These are phyloP conservation scores for Prietella phreatophila DNA, from an alignment of 2,113 vertebrate genomes.

Conservation along the genomic window DNA sequence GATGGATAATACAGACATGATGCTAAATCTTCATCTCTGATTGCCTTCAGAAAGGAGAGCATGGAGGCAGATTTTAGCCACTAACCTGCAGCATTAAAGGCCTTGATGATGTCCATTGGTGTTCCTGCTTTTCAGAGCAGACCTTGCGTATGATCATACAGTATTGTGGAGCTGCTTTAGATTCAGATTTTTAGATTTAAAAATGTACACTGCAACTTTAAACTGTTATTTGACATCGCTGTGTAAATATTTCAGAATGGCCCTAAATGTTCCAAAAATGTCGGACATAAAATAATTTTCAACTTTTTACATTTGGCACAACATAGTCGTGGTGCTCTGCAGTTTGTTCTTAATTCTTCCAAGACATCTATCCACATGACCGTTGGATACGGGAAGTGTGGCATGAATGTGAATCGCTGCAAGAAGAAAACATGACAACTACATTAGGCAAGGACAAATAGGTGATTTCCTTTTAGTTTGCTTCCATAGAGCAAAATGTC, in stretches of 20 bases:
- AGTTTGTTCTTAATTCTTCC: not conserved
- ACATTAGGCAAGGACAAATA: conserved; percentile 26
- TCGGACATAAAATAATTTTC: not conserved
- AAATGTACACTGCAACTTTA: not conserved
- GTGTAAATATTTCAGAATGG: not conserved
- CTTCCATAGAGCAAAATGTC: not conserved
- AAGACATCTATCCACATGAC: not conserved
- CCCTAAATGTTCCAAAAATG: not conserved
- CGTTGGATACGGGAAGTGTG: not conserved
- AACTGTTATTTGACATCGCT: not conserved
- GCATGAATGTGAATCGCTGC: not conserved
- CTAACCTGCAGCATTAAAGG: not conserved
- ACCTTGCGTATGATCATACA: not conserved
- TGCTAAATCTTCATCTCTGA: not conserved
- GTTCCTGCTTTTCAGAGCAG: not conserved
- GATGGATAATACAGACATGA: not conserved
- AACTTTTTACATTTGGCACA: not conserved
- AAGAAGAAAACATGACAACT: conserved; percentile 22
- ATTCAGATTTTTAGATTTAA: not conserved
- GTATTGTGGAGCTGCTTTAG: not conserved
- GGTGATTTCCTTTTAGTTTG: conserved; percentile 13
- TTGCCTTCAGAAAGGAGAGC: not conserved
- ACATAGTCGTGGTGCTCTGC: not conserved
- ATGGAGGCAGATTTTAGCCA: not conserved
- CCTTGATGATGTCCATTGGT: not conserved